Base-by-base conservation (phyloP, 1,140 invertebrate genomes). In the Philopotamus ludificatus region DNA sequence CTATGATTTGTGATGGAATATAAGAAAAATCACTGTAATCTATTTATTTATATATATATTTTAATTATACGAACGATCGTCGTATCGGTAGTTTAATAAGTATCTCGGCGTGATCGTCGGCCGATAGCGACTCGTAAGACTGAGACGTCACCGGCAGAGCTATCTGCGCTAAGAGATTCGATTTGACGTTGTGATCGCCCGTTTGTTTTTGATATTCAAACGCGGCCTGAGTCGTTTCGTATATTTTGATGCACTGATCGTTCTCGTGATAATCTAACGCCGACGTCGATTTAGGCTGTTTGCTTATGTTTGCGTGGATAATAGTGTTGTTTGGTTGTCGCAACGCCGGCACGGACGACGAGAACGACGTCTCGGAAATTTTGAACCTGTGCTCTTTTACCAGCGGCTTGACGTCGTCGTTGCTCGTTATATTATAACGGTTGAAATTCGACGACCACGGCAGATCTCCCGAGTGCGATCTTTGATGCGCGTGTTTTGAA, bases 191-290 rank as follows among this genome's bases (percentile, higher is more conserved):
- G 9, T 44, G 23, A 20, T 66, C 45, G n/a, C 42, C 54, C n/a
- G 23, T 25, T 10, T 18, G 23, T 12, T 42, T 34, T 20, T 44
- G 60, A 22, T 21, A 39, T n/a, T 42, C 61, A 16, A 50, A 63
- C 2, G 41, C 50, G 18, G 41, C 53, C 26, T 61, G 58, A 0
- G 58, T 47, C 1, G 65, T 66, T 41, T 66, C 57, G 23, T 66
- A 66, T 60, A 66, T 66, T 47, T 66, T 66, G 16, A 66, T 66
- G 26, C 65, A 66, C 41, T 66, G 39, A 47, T 54, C 54, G 16
- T 28, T 39, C 3, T 42, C 25, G 16, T 53, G 42, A 42, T 59
- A 26, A 45, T 66, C 58, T 2, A 62, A 21, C 3, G 25, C 8
- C 15, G 45, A 62, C 3, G 45, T 41, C 0, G 49, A 62, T 15